Percentiles rank a stretch among this genome's conserved stretches.
Evolutionary conservation across 1,140 invertebrate species (phyloP).

Genomic region (Hyphantria cunea): DNA sequence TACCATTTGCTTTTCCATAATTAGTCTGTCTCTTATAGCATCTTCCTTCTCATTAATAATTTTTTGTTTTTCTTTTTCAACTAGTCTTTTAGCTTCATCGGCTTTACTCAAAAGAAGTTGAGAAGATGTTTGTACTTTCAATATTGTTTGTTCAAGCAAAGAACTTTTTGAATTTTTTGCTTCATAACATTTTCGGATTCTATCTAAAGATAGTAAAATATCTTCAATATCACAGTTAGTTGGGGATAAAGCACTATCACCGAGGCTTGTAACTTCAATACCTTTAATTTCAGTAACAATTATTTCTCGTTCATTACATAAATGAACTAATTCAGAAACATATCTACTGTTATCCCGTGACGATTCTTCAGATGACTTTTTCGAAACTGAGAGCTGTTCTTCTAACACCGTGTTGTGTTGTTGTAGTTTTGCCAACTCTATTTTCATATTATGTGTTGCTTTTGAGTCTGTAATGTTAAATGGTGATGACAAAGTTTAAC

Average conservation of each 20-base stretch:
- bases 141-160: conserved; percentile 58
- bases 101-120: conserved; percentile 65
- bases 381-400: conserved; percentile 51
- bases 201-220: conserved; percentile 51
- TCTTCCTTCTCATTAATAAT: conserved; percentile 66
- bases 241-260: conserved; percentile 51
- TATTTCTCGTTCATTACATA: conserved; percentile 56
- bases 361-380: conserved; percentile 46
- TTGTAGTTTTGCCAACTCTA: conserved; percentile 58
- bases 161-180: conserved; percentile 44
- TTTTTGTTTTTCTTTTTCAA: conserved; percentile 69
- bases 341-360: conserved; percentile 44
- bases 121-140: conserved; percentile 66
- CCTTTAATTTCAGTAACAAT: conserved; percentile 60
- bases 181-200: conserved; percentile 52
- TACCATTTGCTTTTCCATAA: conserved; percentile 51
- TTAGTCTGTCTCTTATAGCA: conserved; percentile 48
- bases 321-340: conserved; percentile 40
- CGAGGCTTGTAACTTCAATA: conserved; percentile 59
- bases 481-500: too few species aligned
- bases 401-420: conserved; percentile 50
- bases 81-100: conserved; percentile 64
- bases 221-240: conserved; percentile 49
- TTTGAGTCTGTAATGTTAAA: conserved; percentile 55
- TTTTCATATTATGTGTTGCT: conserved; percentile 69